Base-by-base conservation (phyloP, 2,888 invertebrate species). In the Horisme vitalbata region DNA sequence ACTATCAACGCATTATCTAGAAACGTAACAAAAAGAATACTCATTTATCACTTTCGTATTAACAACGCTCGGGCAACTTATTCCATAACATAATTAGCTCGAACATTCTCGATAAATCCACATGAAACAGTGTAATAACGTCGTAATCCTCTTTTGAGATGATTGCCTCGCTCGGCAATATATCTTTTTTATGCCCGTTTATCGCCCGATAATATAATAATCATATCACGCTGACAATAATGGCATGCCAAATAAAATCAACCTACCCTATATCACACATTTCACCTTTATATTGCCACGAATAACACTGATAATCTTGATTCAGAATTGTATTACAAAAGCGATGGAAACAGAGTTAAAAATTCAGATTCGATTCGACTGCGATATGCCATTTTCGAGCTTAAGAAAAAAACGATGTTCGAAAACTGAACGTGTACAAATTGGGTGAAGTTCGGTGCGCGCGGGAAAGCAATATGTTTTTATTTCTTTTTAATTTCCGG, bases 401-500 rank as follows among this genome's bases (percentile, higher is more conserved):
- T 50, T 52, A 45, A 55, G 57, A 65, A 70, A 75, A 71, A 71
- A 59, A 55, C 68, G 73, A 72, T 73, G 79, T 80, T 85, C 79
- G 71, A 80, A 83, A 82, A 83, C 73, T 68, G 78, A 83, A 82
- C 79, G 78, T 71, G 78, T 79, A 86, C 86, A 86, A 87, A 86
- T 86, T 87, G 86, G 83, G 76, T 76, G 79, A 86, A 86, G 81
- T 85, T 78, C 70, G 80, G 79, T 75, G 77, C 74, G 83, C 85
- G 80, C 85, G 83, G 86, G 86, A 83, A 86, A 80, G 86, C 86
- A 84, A 85, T 86, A 85, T 85, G 81, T 86, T 87, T 87, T 87
- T 18, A 86, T 86, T 86, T 86, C 83, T 85, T 87, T 86, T 87
- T 87, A 86, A 87, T 86, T 87, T 87, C 86, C 87, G 86, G 86